Conservation (phyloP, 2,797 vertebrate species). For the Gobio occitaniae region DNA sequence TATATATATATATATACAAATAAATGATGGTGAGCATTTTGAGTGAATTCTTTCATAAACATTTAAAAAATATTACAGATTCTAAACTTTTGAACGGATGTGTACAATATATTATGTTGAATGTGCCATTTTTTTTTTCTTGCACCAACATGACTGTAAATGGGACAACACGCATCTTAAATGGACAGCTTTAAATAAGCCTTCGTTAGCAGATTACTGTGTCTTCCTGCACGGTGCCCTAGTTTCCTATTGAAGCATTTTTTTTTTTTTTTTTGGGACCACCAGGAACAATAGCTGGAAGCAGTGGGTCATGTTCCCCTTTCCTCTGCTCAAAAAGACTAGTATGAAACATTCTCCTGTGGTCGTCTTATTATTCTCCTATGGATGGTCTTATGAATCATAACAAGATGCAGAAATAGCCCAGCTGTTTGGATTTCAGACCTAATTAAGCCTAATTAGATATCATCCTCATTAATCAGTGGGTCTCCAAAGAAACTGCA, state of each 20-base stretch:
- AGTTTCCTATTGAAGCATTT: conserved; percentile 38
- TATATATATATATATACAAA: neutral
- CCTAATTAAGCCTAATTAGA: neutral
- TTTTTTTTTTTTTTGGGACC: conserved; percentile 48
- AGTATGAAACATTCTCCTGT: neutral
- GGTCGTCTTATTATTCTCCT: neutral
- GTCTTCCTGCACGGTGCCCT: conserved; percentile 54
- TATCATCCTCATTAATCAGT: conserved; percentile 6
- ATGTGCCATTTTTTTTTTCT: too few relatives aligned
- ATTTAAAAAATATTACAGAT: too few relatives aligned
- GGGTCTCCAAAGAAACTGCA: neutral
- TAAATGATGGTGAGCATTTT: neutral
- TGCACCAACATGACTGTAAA: neutral
- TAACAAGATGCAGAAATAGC: neutral
- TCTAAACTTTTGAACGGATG: neutral
- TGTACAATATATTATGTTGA: neutral
- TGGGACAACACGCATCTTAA: neutral
- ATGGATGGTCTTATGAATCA: neutral
- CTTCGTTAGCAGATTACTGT: conserved; percentile 46
- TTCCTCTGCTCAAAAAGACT: conserved; percentile 63
- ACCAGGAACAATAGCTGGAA: conserved; percentile 80
- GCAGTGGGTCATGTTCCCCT: conserved; percentile 59
- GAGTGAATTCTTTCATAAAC: neutral
- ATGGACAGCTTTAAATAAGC: conserved; percentile 13
- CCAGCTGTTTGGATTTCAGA: conserved; percentile 8